Percentiles rank a stretch among this genome's conserved stretches.
Evolutionary conservation across 2,888 invertebrate species (phyloP).

Genomic region (Physocephala rufipes): DNA sequence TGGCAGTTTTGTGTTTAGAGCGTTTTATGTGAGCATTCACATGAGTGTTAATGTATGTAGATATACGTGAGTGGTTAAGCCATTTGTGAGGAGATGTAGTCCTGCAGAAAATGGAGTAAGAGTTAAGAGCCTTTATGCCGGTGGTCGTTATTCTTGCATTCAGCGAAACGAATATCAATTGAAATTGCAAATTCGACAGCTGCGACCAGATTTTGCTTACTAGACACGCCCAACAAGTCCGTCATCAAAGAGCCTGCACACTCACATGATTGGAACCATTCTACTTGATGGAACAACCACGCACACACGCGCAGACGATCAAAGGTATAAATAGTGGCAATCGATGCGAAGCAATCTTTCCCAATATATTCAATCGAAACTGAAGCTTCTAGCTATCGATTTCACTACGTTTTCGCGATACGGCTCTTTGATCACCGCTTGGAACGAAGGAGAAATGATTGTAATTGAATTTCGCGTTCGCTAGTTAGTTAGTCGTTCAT

Average conservation of each 20-base stretch:
- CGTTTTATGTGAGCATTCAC: background rate
- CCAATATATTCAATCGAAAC: constrained; percentile 21
- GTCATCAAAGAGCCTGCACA: too few species aligned
- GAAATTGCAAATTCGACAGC: constrained; percentile 58
- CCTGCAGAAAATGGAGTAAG: too few species aligned
- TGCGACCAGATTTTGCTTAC: constrained; percentile 45
- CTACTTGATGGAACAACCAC: too few species aligned
- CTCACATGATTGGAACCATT: too few species aligned
- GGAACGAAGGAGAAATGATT: too few species aligned
- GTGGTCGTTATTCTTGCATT: constrained; percentile 13
- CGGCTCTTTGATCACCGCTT: too few species aligned
- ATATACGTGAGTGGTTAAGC: background rate
- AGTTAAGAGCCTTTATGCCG: background rate
- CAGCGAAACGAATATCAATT: constrained; percentile 59
- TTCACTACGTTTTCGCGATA: constrained; percentile 12
- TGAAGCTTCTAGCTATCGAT: constrained; percentile 27
- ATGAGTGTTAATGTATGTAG: background rate
- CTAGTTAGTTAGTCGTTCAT: too few species aligned
- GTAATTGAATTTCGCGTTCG: too few species aligned
- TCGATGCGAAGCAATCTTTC: constrained; percentile 11
- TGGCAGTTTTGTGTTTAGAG: constrained; percentile 1
- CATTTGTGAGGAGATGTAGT: background rate
- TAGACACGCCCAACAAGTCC: background rate
- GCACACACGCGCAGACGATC: background rate
- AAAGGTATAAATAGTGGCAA: background rate